Evolutionary conservation across 1,140 invertebrate species (phyloP), one percentile per base, ranked within the genome.

Genomic region (Cyrtorhinus lividipennis): DNA sequence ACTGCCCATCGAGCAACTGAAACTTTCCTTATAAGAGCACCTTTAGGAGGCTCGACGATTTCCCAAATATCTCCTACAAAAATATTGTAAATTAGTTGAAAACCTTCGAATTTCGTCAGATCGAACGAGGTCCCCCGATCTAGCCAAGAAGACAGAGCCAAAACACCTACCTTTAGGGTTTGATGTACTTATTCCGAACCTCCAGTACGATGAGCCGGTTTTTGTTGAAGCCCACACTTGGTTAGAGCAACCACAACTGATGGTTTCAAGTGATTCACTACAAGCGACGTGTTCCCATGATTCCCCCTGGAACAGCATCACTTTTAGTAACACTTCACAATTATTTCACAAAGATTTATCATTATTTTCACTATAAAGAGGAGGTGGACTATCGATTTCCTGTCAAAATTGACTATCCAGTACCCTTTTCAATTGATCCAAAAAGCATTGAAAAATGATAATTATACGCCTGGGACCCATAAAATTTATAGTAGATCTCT

Each of bases 181-280:
- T 22, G 80, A 75, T 46, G 74, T 68, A 15, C 75, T 81, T 27
- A 88, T 81, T 1, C 85, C 86, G 69, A 83, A 80, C 66, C 86
- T 77, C 75, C 81, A 86, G 72, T 86, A 92, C 3, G 87, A 80
- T 65, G 88, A 88, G 30, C 90, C 90, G 76, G 90, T 91, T 67
- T 82, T 81, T 0, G 86, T 87, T 24, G 90, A 81, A 1, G 85
- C 87, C 91, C 91, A 95, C n/a, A 92, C 81, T 68, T 86, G 81
- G 24, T 78, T 75, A 45, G 75, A 76, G 8, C 81, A 81, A 25
- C 84, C 79, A 59, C 81, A 81, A 66, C 83, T 88, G 59, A 91
- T 86, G 62, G 80, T 81, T 22, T 81, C 78, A 26, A 92, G 74
- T 3, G 86, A 77, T 72, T 90, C 86, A 69, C 90, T 86, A 66